A percentile compares a stretch with the other conserved stretches of the same genome.
These are phyloP conservation scores for Coenonympha glycerion DNA, from an alignment of 2,888 invertebrate species.

Conservation along the genomic window DNA sequence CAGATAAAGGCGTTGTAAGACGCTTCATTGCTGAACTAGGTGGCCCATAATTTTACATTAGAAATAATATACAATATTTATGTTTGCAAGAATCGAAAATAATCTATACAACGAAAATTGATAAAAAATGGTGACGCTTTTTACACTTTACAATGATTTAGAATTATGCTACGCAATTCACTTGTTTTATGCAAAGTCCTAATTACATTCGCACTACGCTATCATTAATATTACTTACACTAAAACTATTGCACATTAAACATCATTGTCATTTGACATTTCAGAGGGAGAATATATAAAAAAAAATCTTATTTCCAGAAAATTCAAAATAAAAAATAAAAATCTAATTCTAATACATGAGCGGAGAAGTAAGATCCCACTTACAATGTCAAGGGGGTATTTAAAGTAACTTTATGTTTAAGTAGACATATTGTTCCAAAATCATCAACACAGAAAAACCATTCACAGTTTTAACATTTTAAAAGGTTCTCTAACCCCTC, in stretches of 20 bases:
- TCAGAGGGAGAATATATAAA: too few relatives aligned
- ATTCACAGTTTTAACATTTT: too few relatives aligned
- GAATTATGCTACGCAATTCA: slow-evolving; percentile 70
- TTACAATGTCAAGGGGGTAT: too few relatives aligned
- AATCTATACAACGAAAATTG: slow-evolving; percentile 5
- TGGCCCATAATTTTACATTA: not conserved
- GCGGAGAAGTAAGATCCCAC: too few relatives aligned
- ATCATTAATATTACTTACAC: not conserved
- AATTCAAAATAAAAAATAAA: too few relatives aligned
- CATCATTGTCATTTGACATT: not conserved
- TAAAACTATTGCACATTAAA: not conserved
- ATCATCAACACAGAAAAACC: too few relatives aligned
- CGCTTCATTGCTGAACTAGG: not conserved
- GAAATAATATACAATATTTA: not conserved
- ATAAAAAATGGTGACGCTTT: slow-evolving; percentile 32
- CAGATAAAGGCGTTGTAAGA: too few relatives aligned
- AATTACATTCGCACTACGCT: slow-evolving; percentile 21
- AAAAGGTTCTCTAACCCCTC: too few relatives aligned
- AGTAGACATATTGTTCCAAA: too few relatives aligned
- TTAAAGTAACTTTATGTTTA: too few relatives aligned
- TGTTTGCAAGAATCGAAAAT: not conserved
- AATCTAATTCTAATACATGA: too few relatives aligned
- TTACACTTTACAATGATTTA: slow-evolving; percentile 70
- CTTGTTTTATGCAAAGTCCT: slow-evolving; percentile 25
- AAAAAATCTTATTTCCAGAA: too few relatives aligned